Evolutionary conservation across 2,797 vertebrate species (phyloP).

Genomic region (Strix occidentalis): DNA sequence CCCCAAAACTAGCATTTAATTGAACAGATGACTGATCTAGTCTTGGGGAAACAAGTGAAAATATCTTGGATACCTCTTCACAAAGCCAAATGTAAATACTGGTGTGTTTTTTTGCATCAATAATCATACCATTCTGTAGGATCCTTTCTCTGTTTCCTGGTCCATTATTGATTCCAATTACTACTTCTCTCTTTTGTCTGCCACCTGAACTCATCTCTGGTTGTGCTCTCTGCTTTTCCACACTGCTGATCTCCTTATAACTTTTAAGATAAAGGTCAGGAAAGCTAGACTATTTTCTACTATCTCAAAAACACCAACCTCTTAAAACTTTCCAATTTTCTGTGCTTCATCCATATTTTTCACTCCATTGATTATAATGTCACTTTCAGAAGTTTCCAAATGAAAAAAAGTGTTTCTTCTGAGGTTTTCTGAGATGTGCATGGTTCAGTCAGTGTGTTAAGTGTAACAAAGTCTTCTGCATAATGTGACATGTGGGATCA

Average conservation of each 20-base stretch:
- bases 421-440: not conserved
- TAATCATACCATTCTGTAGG: not conserved
- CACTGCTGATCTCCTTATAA: not conserved
- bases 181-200: not conserved
- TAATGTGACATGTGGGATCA: not conserved
- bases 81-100: not conserved
- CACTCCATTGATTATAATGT: slow-evolving; percentile 28
- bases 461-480: not conserved
- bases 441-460: not conserved
- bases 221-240: not conserved
- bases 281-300: not conserved
- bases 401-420: not conserved
- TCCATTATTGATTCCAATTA: not conserved
- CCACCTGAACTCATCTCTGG: not conserved
- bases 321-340: not conserved
- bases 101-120: not conserved
- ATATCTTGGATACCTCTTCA: not conserved
- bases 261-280: not conserved
- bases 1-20: not conserved
- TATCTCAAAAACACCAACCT: not conserved
- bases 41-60: not conserved
- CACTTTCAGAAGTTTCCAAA: slow-evolving; percentile 11
- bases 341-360: slow-evolving; percentile 7
- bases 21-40: not conserved
- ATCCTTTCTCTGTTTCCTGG: not conserved